Conservation (phyloP, 1,140 invertebrate genomes). For the Plutomurus gul region DNA sequence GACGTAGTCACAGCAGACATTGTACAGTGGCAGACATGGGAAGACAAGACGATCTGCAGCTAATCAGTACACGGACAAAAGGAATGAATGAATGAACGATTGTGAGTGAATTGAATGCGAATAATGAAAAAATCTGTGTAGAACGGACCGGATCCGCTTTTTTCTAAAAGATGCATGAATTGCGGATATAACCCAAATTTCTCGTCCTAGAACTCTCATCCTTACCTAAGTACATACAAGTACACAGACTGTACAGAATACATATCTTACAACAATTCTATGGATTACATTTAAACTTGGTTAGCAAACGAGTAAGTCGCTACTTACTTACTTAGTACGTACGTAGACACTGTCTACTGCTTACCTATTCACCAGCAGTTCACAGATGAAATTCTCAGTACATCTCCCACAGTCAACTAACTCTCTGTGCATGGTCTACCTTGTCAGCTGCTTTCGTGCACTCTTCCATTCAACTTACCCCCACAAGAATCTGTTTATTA, state of each 20-base stretch:
- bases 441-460: no score
- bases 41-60: background rate
- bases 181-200: conserved; percentile 52
- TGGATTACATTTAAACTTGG: background rate
- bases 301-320: background rate
- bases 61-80: background rate
- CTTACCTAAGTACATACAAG: no score
- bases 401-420: no score
- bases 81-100: background rate
- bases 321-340: no score
- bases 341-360: no score
- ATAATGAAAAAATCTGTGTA: conserved; percentile 30
- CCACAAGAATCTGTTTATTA: no score
- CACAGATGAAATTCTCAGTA: no score
- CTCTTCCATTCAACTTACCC: no score
- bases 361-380: no score
- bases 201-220: conserved; percentile 48
- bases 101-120: background rate
- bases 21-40: background rate
- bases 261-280: background rate
- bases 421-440: no score
- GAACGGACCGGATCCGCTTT: conserved; percentile 46
- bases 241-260: background rate
- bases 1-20: no score
- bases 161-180: conserved; percentile 42